Evolutionary conservation across 2,797 vertebrate genomes (phyloP).

Genomic region (Phrynocephalus forsythii): DNA sequence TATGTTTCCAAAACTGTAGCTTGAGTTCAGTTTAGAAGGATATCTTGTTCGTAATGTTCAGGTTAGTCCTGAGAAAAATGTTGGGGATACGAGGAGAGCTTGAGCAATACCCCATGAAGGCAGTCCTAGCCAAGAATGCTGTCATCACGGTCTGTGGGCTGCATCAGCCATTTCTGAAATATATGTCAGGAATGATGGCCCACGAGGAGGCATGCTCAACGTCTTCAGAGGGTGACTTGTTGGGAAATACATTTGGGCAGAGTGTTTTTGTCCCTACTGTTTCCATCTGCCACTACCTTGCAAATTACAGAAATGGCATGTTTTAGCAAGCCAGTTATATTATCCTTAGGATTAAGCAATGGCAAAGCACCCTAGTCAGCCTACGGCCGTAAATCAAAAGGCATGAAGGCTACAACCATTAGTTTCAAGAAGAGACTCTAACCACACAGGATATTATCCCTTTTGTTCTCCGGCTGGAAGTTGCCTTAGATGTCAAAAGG

Average conservation of each 20-base stretch:
- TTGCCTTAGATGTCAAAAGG: neutral
- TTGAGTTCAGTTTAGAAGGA: too few species aligned
- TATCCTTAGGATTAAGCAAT: neutral
- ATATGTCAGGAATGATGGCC: neutral
- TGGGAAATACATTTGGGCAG: neutral
- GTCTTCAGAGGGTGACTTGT: neutral
- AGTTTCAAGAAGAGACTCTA: neutral
- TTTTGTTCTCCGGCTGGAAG: constrained; percentile 16
- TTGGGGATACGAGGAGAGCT: neutral
- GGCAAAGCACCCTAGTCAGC: constrained; percentile 8
- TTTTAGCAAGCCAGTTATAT: neutral
- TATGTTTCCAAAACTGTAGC: too few species aligned
- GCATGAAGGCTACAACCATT: neutral
- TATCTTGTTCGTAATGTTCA: too few species aligned
- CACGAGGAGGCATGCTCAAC: neutral
- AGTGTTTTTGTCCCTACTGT: neutral
- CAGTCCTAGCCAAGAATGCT: neutral
- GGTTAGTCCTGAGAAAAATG: neutral
- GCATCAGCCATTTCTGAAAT: neutral
- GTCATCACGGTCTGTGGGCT: neutral
- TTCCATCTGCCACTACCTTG: neutral
- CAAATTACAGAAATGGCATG: neutral
- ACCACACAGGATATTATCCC: constrained; percentile 15
- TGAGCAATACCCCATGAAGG: neutral
- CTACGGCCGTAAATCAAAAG: constrained; percentile 35